Percentiles rank a stretch among this genome's conserved stretches.
Evolutionary conservation across 2,113 vertebrate genomes (phyloP).

Genomic region (Scartelaos histophorus): DNA sequence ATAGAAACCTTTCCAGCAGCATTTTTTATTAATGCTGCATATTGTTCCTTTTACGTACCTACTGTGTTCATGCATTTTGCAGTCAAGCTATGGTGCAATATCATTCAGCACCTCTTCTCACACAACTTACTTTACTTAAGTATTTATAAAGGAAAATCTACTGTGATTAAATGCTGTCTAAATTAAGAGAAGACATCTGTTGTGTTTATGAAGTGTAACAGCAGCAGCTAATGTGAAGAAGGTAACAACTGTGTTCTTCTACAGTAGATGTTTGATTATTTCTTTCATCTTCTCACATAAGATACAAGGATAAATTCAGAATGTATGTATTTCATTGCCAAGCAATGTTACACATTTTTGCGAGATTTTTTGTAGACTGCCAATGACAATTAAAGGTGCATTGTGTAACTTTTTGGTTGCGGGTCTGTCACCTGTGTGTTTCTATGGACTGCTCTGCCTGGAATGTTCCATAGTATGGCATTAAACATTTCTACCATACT

Average conservation of each 20-base stretch:
- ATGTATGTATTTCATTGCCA: background rate
- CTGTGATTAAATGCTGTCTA: background rate
- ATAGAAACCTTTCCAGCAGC: background rate
- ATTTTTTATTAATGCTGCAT: background rate
- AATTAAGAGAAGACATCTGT: background rate
- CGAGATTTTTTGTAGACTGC: too few species aligned
- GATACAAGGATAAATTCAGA: background rate
- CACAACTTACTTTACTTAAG: background rate
- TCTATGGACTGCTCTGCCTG: too few species aligned
- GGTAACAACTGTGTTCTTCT: background rate
- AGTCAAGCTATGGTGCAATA: background rate
- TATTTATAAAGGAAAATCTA: background rate
- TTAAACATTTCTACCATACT: too few species aligned
- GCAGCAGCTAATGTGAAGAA: background rate
- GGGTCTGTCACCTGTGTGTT: too few species aligned
- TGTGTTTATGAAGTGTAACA: background rate
- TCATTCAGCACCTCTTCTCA: background rate
- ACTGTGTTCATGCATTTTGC: background rate
- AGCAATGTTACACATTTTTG: too few species aligned
- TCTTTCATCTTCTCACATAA: background rate
- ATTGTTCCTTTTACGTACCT: background rate
- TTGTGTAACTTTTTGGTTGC: too few species aligned
- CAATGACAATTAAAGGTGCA: too few species aligned
- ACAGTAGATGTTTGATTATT: background rate
- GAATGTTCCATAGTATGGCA: too few species aligned